Evolutionary conservation across 2,113 vertebrate genomes (phyloP).

Genomic region (Oreotragus oreotragus): DNA sequence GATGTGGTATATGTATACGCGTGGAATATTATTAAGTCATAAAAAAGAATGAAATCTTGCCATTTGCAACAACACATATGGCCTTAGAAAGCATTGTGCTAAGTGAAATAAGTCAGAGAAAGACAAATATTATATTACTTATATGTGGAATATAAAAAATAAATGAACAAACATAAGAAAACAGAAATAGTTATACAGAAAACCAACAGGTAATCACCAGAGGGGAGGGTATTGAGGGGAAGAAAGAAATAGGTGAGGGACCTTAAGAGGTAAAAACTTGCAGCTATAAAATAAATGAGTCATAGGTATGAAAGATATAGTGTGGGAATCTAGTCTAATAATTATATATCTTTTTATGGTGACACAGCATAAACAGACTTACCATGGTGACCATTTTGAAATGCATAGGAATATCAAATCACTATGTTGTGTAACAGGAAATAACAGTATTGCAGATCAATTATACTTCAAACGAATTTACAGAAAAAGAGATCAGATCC

Average conservation of each 20-base stretch:
- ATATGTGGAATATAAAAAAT: background rate
- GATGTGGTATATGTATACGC: background rate
- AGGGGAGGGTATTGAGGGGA: background rate
- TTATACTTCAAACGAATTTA: background rate
- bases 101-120: background rate
- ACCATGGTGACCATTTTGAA: background rate
- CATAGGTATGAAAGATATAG: background rate
- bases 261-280: background rate
- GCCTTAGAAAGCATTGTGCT: background rate
- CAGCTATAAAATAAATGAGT: background rate
- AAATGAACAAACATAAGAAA: background rate
- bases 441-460: background rate
- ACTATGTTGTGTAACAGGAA: background rate
- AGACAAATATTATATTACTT: background rate
- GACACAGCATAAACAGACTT: background rate
- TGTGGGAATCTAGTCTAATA: background rate
- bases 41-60: background rate
- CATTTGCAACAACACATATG: background rate
- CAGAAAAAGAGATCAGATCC: background rate
- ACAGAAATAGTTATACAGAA: background rate
- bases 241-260: background rate
- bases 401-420: background rate
- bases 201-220: background rate
- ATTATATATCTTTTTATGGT: background rate
- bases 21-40: background rate